Percentiles rank a stretch among this genome's conserved stretches.
Evolutionary conservation across 2,888 invertebrate species (phyloP).

Genomic region (Pterobdella sp.): DNA sequence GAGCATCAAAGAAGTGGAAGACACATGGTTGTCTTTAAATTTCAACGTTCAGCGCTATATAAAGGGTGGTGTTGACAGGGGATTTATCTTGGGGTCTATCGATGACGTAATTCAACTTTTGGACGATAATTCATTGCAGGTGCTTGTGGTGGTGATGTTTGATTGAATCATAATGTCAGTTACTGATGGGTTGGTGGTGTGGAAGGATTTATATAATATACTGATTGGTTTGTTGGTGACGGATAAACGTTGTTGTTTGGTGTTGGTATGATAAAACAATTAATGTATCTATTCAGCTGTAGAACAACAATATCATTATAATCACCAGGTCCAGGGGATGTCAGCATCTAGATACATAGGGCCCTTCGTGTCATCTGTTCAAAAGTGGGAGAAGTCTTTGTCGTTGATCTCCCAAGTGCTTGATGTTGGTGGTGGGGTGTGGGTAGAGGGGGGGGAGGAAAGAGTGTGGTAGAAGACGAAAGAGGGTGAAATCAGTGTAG

Average conservation of each 20-base stretch:
- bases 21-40: slow-evolving; percentile 55
- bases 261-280: too few relatives aligned
- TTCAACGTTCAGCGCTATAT: slow-evolving; percentile 52
- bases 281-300: too few relatives aligned
- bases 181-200: too few relatives aligned
- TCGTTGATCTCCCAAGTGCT: slow-evolving; percentile 75
- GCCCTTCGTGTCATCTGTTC: slow-evolving; percentile 72
- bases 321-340: slow-evolving; percentile 69
- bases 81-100: slow-evolving; percentile 69
- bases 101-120: slow-evolving; percentile 73
- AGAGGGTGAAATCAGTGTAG: too few relatives aligned
- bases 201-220: too few relatives aligned
- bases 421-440: slow-evolving; percentile 61
- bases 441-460: too few relatives aligned
- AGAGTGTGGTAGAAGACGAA: too few relatives aligned
- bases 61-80: slow-evolving; percentile 66
- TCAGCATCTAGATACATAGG: slow-evolving; percentile 65
- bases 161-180: too few relatives aligned
- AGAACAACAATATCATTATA: too few relatives aligned
- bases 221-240: too few relatives aligned
- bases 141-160: neutral
- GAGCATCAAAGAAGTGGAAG: slow-evolving; percentile 72
- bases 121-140: slow-evolving; percentile 79
- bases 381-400: slow-evolving; percentile 74
- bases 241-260: too few relatives aligned